Conservation (phyloP, 1,140 invertebrate species). For the Drosophila funebris region DNA sequence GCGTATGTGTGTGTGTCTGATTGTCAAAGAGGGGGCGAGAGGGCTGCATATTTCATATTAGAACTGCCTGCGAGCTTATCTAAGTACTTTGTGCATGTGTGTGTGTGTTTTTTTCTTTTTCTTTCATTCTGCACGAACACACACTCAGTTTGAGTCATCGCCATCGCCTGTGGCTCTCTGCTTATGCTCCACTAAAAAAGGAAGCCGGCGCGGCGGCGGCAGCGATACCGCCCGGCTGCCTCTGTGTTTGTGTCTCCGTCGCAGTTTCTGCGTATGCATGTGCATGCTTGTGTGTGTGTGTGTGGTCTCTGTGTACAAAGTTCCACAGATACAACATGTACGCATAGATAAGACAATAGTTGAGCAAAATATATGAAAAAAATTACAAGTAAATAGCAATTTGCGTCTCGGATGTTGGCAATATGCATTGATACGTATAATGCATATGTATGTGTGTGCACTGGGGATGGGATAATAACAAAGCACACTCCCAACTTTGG, state of each 20-base stretch:
- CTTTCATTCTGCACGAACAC: conserved; percentile 43
- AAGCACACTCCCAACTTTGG: conserved; percentile 10
- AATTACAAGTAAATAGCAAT: conserved; percentile 35
- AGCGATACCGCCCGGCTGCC: conserved; percentile 15
- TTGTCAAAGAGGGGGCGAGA: not conserved
- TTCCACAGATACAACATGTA: conserved; percentile 35
- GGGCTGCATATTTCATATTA: conserved; percentile 50
- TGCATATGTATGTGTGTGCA: conserved; percentile 25
- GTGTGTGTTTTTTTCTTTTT: conserved; percentile 27
- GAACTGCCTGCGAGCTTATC: conserved; percentile 46
- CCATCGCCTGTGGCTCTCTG: conserved; percentile 22
- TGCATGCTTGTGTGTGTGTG: conserved; percentile 9
- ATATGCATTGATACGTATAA: not conserved
- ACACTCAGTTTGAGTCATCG: conserved; percentile 48
- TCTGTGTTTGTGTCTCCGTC: conserved; percentile 8
- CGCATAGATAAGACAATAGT: conserved; percentile 48
- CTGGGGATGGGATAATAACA: conserved; percentile 25
- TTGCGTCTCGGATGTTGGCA: conserved; percentile 27
- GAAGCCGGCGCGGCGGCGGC: conserved; percentile 16
- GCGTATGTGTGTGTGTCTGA: conserved; percentile 12
- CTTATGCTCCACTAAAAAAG: conserved; percentile 26
- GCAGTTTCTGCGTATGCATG: not conserved
- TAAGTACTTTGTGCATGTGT: conserved; percentile 29
- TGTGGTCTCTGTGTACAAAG: conserved; percentile 39
- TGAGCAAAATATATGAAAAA: conserved; percentile 20